Conservation (phyloP, 2,888 invertebrate species). For the Punctoribates punctum region DNA sequence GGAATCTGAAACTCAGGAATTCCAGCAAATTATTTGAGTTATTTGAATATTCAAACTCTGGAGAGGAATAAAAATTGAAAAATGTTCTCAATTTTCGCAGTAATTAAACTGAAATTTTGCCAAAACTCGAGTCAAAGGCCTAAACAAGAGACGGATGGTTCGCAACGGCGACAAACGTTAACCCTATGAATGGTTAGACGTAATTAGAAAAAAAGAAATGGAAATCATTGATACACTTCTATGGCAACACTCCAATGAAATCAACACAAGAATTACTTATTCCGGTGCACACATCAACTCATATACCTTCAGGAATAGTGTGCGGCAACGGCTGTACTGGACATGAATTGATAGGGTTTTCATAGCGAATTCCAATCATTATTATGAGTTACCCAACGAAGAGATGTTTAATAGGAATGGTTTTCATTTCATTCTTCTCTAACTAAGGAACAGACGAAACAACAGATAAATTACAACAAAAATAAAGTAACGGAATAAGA, state of each 20-base stretch:
- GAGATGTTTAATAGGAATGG: too few relatives aligned
- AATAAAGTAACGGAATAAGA: neutral
- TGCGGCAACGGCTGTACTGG: neutral
- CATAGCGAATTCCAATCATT: neutral
- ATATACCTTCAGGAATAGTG: neutral
- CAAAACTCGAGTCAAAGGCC: too few relatives aligned
- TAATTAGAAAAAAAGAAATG: neutral
- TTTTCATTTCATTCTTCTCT: neutral
- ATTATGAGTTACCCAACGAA: neutral
- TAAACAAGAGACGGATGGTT: too few relatives aligned
- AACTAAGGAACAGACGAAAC: neutral
- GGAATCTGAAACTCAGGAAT: neutral
- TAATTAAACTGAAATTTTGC: too few relatives aligned
- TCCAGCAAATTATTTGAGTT: neutral
- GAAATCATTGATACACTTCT: neutral
- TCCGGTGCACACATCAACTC: neutral
- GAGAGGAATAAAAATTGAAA: too few relatives aligned
- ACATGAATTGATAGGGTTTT: neutral
- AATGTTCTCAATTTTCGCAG: too few relatives aligned
- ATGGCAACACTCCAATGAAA: neutral
- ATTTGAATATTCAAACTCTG: too few relatives aligned
- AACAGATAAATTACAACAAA: neutral
- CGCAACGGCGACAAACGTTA: neutral
- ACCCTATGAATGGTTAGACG: neutral
- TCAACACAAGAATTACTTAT: slow-evolving; percentile 3